These are phyloP conservation scores for Gerris lacustris DNA, from an alignment of 2,888 invertebrate genomes.

Conservation along the genomic window DNA sequence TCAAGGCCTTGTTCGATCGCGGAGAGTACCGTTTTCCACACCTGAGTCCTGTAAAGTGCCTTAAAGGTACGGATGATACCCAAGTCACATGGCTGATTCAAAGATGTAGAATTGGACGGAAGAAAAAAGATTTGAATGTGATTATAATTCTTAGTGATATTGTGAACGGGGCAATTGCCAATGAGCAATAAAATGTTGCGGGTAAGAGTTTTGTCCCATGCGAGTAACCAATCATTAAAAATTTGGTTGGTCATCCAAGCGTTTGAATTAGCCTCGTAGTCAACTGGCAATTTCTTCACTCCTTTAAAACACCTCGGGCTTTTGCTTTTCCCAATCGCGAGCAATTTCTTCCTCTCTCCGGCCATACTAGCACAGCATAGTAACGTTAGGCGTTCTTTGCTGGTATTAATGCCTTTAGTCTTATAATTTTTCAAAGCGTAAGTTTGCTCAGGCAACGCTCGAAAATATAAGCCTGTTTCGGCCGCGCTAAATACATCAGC, in stretches of 20 bases:
- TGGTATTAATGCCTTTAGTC: slow-evolving; percentile 10
- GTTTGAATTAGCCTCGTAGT: slow-evolving; percentile 16
- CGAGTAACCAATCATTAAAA: slow-evolving; percentile 15
- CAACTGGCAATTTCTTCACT: slow-evolving; percentile 18
- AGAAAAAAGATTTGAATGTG: neutral
- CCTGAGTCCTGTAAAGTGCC: slow-evolving; percentile 14
- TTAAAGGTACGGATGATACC: slow-evolving; percentile 12
- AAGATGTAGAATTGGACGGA: slow-evolving; percentile 15
- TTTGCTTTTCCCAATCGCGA: slow-evolving; percentile 18
- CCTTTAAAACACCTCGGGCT: slow-evolving; percentile 14
- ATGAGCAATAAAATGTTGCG: too few species aligned
- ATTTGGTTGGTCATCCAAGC: slow-evolving; percentile 17
- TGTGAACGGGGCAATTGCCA: too few species aligned
- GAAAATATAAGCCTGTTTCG: slow-evolving; percentile 14
- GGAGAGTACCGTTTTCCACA: slow-evolving; percentile 13
- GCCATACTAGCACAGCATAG: slow-evolving; percentile 18
- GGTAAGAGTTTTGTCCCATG: slow-evolving; percentile 8
- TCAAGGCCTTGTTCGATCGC: slow-evolving; percentile 15
- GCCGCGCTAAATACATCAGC: slow-evolving; percentile 11
- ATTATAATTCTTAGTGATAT: too few species aligned
- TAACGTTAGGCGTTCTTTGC: slow-evolving; percentile 16
- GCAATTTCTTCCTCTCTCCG: slow-evolving; percentile 14
- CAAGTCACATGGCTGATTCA: slow-evolving; percentile 14
- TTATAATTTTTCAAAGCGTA: slow-evolving; percentile 5
- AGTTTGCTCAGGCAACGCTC: neutral